These are phyloP conservation scores for Montipora foliosa DNA, from an alignment of 64 coral and sea anemone species.

Conservation along the genomic window DNA sequence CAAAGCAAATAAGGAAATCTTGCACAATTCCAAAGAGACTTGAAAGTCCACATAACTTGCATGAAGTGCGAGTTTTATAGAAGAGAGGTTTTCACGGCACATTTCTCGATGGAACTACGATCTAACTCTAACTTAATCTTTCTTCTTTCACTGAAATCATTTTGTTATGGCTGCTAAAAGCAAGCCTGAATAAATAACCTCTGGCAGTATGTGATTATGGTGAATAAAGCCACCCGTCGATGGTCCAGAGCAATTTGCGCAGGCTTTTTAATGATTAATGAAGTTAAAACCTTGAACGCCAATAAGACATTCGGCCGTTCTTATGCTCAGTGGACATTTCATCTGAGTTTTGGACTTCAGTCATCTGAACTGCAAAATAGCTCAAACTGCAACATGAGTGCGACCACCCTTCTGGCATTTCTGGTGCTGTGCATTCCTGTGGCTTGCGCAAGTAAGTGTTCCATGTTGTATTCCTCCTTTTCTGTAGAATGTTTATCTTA, in stretches of 20 bases:
- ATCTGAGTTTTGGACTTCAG: background rate
- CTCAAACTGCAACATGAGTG: background rate
- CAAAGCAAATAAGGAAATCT: too few species aligned
- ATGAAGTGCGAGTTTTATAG: too few species aligned
- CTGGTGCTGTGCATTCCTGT: background rate
- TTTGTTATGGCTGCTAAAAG: background rate
- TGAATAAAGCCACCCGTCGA: conserved; percentile 29
- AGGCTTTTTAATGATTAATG: conserved; percentile 11
- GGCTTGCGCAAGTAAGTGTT: conserved; percentile 7
- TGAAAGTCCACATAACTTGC: too few species aligned
- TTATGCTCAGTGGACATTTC: background rate
- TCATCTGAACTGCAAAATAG: background rate
- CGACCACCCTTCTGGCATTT: background rate
- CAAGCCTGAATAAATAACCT: background rate
- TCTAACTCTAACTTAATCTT: too few species aligned
- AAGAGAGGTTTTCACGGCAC: too few species aligned
- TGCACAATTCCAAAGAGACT: too few species aligned
- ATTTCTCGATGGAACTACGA: too few species aligned
- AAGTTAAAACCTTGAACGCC: background rate
- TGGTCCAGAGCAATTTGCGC: background rate
- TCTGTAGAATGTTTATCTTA: background rate
- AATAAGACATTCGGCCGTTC: background rate
- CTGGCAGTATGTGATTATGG: background rate
- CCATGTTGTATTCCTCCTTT: background rate
- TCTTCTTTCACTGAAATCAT: too few species aligned